Percentiles rank a stretch among this genome's conserved stretches.
These are phyloP conservation scores for Cyanistes caeruleus DNA, from an alignment of 2,113 vertebrate species.

Conservation along the genomic window DNA sequence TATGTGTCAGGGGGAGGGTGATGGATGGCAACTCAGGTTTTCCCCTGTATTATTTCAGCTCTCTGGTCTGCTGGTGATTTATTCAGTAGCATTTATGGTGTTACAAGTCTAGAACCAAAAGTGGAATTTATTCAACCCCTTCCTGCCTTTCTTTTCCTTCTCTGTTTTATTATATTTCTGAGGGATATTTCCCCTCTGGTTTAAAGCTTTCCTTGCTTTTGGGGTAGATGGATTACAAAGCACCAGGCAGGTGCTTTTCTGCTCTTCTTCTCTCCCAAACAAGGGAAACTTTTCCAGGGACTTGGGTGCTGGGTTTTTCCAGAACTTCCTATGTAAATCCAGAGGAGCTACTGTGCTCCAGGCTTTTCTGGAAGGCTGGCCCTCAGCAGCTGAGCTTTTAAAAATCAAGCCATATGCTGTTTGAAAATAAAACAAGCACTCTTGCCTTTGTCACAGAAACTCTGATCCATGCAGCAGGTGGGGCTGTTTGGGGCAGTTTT, in stretches of 20 bases:
- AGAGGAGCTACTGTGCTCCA: not conserved
- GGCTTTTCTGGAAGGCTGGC: not conserved
- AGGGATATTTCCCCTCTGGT: fast-evolving
- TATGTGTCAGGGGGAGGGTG: conserved; percentile 17
- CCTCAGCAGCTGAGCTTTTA: not conserved
- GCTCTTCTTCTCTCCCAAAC: not conserved
- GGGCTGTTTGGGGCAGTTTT: not conserved
- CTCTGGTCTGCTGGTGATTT: conserved; percentile 29
- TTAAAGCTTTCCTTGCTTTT: not conserved
- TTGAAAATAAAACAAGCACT: not conserved
- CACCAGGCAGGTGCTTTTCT: not conserved
- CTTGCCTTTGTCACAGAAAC: not conserved
- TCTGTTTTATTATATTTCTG: not conserved
- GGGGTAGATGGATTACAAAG: not conserved
- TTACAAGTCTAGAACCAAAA: conserved; percentile 36
- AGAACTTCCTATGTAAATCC: not conserved
- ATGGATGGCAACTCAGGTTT: conserved; percentile 3
- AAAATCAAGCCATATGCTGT: not conserved
- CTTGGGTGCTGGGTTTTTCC: not conserved
- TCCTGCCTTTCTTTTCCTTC: not conserved
- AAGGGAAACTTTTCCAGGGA: not conserved
- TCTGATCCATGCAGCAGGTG: not conserved
- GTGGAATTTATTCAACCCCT: conserved; percentile 50
- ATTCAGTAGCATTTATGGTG: conserved; percentile 28
- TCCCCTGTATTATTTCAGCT: conserved; percentile 28